A percentile compares a stretch with the other conserved stretches of the same genome.
Evolutionary conservation across 2,113 vertebrate species (phyloP).

Genomic region (rat (Rattus norvegicus)): GRCr8 NC_086026.1:63476501-63477000

Average conservation of each 20-base stretch:
- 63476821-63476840: neutral
- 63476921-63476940: neutral
- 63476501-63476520: conserved; percentile 85
- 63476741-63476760: neutral
- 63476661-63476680: no score
- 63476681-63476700: neutral
- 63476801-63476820: neutral
- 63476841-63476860: neutral
- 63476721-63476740: neutral
- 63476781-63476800: neutral
- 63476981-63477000: conserved; percentile 2
- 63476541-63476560: conserved; percentile 75
- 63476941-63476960: neutral
- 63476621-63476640: conserved; percentile 23
- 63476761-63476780: no score
- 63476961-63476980: neutral
- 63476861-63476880: neutral
- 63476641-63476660: neutral
- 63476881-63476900: neutral
- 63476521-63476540: conserved; percentile 72
- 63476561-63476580: conserved; percentile 45
- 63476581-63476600: conserved; percentile 60
- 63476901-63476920: neutral
- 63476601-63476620: conserved; percentile 13
- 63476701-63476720: neutral